Conservation (phyloP, 2,797 vertebrate genomes). For the Myiotriccus ornatus region DNA sequence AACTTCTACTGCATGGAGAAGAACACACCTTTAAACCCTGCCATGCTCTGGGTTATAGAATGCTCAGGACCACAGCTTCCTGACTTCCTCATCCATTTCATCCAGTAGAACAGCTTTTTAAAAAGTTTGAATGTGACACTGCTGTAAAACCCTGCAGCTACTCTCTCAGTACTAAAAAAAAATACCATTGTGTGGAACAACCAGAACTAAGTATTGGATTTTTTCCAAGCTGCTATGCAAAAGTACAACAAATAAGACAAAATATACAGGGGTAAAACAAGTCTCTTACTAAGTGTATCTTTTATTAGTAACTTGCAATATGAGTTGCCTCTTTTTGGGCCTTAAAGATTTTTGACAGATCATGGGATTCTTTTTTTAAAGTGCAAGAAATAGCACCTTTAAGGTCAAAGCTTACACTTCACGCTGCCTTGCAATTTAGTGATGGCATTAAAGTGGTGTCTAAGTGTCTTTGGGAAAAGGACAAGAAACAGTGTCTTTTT, state of each 20-base stretch:
- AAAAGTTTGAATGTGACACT: neutral
- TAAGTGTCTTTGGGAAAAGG: neutral
- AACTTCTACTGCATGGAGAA: neutral
- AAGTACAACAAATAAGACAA: neutral
- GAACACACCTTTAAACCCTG: neutral
- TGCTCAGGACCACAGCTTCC: neutral
- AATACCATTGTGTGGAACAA: neutral
- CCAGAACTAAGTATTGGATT: neutral
- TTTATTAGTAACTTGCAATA: neutral
- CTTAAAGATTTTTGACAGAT: neutral
- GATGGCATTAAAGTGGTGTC: neutral
- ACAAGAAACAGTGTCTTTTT: neutral
- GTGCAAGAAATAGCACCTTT: neutral
- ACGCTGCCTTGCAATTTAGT: neutral
- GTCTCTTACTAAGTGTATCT: neutral
- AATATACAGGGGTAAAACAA: neutral
- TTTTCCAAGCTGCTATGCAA: neutral
- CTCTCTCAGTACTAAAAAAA: neutral
- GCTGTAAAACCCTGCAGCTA: neutral
- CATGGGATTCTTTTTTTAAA: neutral
- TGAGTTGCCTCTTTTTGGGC: neutral
- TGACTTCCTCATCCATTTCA: neutral
- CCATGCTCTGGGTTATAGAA: neutral
- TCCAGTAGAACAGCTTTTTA: neutral
- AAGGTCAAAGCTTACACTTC: constrained; percentile 24